Evolutionary conservation across 2,797 vertebrate species (phyloP), one percentile per base, ranked within the genome.

Genomic region (Lutjanus campechanus): DNA sequence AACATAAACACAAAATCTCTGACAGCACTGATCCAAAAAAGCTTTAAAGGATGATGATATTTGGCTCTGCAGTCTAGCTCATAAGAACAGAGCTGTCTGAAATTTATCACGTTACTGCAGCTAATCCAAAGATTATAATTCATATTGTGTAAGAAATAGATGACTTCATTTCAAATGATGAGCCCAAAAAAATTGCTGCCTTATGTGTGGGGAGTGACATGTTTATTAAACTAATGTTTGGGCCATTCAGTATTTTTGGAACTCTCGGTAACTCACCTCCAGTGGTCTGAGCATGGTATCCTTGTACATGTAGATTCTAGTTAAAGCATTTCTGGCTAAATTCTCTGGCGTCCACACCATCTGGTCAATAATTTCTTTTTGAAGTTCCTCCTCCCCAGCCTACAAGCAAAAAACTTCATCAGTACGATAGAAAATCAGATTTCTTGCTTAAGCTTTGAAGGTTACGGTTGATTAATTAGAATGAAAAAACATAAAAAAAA

Each of bases 341-440:
- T 97, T 95, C 81, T 97, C 97, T 66, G 96, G 96, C 62, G 90
- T 91, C 85, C 95, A 95, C 40, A 99, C 96, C 77, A 97, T 82
- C 2, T 96, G 92, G 72, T 93, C 74, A 67, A 93, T 87, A 82
- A 87, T 63, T 36, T 95, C 90, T 67, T 87, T 89, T 67, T 88
- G 73, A 40, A 89, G 75, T 44, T 92, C 84, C 36, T 76, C n/a
- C 51, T 89, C 91, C 43, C 80, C 81, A 54, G 22, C 68, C 94
- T 94, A 19, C 40, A 73, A 65, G 8, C 15, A 25, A 69, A 62
- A 56, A n/a, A 59, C 17, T 29, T 76, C 7, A n/a, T 47, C n/a
- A 36, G 10, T n/a, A 16, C 47, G 7, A 29, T 3, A 55, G 8
- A 2, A 59, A 47, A 55, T 19, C 5, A 51, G 47, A 1, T 73